A percentile compares a stretch with the other conserved stretches of the same genome.
These are phyloP conservation scores for Collichthys lucidus DNA, from an alignment of 2,113 vertebrate species.

Conservation along the genomic window DNA sequence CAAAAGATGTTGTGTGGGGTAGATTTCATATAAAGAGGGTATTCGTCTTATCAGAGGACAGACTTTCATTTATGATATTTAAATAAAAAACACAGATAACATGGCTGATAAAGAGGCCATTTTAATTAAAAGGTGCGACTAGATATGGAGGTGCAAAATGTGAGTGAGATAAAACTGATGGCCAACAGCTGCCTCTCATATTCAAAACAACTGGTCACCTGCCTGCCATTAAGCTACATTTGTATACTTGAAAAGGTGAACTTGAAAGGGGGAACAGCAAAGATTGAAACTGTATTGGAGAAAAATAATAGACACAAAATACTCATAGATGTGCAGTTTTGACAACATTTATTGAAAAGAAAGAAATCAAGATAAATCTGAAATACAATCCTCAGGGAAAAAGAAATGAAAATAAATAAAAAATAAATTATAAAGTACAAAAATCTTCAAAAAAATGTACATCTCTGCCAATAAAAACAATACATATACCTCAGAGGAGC, in stretches of 20 bases:
- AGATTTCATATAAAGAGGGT: neutral
- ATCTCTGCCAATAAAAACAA: slow-evolving; percentile 67
- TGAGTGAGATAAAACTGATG: neutral
- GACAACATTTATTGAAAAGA: slow-evolving; percentile 81
- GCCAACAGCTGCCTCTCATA: neutral
- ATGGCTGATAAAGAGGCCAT: neutral
- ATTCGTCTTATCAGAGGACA: neutral
- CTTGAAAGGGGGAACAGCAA: no score
- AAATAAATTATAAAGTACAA: slow-evolving; percentile 82
- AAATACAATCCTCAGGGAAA: slow-evolving; percentile 67
- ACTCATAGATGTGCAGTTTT: neutral
- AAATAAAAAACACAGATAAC: neutral
- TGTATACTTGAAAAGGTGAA: neutral
- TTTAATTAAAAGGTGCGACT: slow-evolving; percentile 5
- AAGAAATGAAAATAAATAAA: slow-evolving; percentile 76
- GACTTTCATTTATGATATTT: neutral
- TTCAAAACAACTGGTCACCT: neutral
- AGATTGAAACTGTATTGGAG: no score
- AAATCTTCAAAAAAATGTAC: slow-evolving; percentile 68
- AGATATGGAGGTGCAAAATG: neutral
- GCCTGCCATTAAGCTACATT: no score
- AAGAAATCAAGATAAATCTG: slow-evolving; percentile 69
- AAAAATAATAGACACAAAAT: neutral
- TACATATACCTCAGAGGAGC: slow-evolving; percentile 36
- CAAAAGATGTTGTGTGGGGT: neutral